A percentile compares a stretch with the other conserved stretches of the same genome.
These are phyloP conservation scores for Microtus montanus DNA, from an alignment of 2,113 vertebrate species.

Conservation along the genomic window DNA sequence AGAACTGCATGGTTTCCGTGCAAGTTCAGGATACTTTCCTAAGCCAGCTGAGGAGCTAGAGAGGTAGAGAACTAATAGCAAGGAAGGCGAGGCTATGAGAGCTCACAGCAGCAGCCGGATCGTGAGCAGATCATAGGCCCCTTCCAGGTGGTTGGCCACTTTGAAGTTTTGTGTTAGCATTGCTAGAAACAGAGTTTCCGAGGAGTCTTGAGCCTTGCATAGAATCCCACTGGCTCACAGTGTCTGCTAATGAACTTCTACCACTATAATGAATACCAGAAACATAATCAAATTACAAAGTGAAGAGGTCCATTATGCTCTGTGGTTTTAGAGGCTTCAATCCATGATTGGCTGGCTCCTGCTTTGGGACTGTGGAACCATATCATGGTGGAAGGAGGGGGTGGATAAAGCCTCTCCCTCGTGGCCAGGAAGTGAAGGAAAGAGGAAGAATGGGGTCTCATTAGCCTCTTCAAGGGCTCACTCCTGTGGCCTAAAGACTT, in stretches of 20 bases:
- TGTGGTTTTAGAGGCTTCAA: neutral
- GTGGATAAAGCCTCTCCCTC: neutral
- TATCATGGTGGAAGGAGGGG: neutral
- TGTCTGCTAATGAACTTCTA: neutral
- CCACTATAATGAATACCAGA: neutral
- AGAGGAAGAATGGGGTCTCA: neutral
- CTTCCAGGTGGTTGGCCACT: neutral
- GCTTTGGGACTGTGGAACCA: neutral
- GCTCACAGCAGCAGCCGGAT: neutral
- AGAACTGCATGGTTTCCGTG: neutral
- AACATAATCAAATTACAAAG: neutral
- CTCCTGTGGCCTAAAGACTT: neutral
- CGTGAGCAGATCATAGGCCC: no score
- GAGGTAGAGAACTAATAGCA: neutral
- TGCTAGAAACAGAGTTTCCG: neutral
- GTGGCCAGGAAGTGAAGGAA: neutral
- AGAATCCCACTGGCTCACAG: neutral
- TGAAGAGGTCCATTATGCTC: neutral
- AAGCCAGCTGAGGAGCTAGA: neutral
- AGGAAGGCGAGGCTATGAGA: neutral
- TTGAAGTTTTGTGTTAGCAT: neutral
- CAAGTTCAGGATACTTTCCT: neutral
- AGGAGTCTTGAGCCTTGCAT: neutral
- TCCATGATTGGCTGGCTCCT: neutral
- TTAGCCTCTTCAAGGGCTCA: neutral